Base-by-base conservation (phyloP, 2,797 vertebrate genomes). In the Arnoldichthys spilopterus region DNA sequence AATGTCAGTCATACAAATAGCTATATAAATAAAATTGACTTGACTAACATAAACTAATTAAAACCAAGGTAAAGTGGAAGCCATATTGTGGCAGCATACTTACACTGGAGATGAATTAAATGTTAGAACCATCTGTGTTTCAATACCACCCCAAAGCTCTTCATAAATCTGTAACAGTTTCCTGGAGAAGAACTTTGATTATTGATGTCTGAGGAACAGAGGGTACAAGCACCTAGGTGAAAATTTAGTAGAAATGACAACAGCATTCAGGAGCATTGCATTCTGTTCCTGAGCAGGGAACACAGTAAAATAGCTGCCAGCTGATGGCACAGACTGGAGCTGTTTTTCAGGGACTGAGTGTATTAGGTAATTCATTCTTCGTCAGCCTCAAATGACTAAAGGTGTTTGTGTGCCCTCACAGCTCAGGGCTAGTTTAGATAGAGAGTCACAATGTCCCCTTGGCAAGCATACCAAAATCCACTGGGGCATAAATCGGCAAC, bases 271-370 rank as follows among this genome's bases (percentile, higher is more conserved):
- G 40, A 37, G 20, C 58, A 2, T 54, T 77, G 53, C 54, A 67
- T 80, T 72, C 77, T 73, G 67, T 85, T 83, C 78, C 67, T 78
- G 28, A 69, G 15, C 32, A 80, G 67, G 74, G 81, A 76, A 74
- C 80, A 71, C 45, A 11, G 61, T 20, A 76, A 72, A 81, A 49
- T 63, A 24, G 3, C 59, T 77, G 79, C 73, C 77, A 76, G 76
- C 54, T 59, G 68, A 71, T n/a, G 58, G 56, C 56, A 77, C 43
- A 37, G 56, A 24, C 1, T 13, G 56, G 15, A 37, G 28, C 28
- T n/a, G 3, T 43, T 62, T 62, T 30, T 54, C 51, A 43, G 43
- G 56, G 13, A 32, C 72, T 11, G 18, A 26, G 15, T 74, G 72
- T 63, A 13, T 58, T 34, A 3, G 72, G 13, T n/a, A 28, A 28